Evolutionary conservation across 2,797 vertebrate species (phyloP).

Genomic region (Heteromormyrus szaboi): DNA sequence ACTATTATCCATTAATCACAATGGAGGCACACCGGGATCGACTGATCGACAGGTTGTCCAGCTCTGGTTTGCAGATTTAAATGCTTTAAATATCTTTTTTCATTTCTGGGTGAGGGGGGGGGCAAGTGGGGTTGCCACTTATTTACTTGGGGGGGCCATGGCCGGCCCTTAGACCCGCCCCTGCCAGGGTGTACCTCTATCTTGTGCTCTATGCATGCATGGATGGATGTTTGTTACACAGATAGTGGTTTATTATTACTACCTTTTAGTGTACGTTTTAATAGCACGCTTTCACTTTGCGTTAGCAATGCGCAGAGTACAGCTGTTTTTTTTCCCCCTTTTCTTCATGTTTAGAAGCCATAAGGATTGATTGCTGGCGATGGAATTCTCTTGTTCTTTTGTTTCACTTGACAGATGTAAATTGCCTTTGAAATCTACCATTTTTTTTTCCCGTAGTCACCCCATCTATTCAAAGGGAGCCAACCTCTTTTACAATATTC

Average conservation of each 20-base stretch:
- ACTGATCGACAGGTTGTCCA: neutral
- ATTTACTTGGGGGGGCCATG: neutral
- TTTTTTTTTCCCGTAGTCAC: neutral
- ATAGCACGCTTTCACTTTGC: neutral
- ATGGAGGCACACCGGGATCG: neutral
- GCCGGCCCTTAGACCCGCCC: neutral
- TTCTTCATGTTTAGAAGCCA: neutral
- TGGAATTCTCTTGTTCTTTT: neutral
- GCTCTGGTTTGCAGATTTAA: neutral
- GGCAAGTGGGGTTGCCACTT: neutral
- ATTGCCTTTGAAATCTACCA: slow-evolving; percentile 1
- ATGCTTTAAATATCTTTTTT: neutral
- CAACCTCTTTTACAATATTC: neutral
- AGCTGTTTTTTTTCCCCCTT: neutral
- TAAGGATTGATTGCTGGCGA: neutral
- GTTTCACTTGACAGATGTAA: slow-evolving; percentile 12
- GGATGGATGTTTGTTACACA: neutral
- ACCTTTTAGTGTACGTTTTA: neutral
- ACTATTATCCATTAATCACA: neutral
- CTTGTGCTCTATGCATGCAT: neutral
- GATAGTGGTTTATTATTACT: neutral
- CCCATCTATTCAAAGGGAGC: neutral
- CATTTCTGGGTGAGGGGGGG: neutral
- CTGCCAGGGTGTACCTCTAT: neutral
- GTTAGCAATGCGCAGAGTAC: neutral